Percentiles rank a stretch among this genome's conserved stretches.
Conservation (phyloP, 1,140 invertebrate species). For the Chlorops oryzae region DNA sequence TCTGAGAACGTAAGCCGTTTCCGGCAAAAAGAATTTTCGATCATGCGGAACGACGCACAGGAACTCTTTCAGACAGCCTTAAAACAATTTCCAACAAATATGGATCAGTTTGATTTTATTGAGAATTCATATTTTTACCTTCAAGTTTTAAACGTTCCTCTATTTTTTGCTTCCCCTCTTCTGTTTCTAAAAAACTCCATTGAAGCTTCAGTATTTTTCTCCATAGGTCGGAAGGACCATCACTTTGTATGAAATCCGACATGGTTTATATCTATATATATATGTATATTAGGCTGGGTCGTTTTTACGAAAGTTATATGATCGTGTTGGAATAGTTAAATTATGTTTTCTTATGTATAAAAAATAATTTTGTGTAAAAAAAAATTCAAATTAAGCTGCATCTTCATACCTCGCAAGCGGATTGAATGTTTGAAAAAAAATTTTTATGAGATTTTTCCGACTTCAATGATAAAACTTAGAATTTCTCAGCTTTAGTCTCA, state of each 20-base stretch:
- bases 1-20: slow-evolving; percentile 68
- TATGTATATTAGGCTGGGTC: too few relatives aligned
- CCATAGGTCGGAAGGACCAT: slow-evolving; percentile 54
- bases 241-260: slow-evolving; percentile 41
- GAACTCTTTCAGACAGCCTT: slow-evolving; percentile 70
- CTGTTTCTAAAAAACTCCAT: slow-evolving; percentile 67
- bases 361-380: too few relatives aligned
- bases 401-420: too few relatives aligned
- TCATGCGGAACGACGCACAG: slow-evolving; percentile 70
- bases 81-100: too few relatives aligned
- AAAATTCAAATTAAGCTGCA: too few relatives aligned
- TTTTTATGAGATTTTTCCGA: too few relatives aligned
- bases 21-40: slow-evolving; percentile 68
- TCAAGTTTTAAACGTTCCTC: slow-evolving; percentile 67
- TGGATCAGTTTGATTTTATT: neutral
- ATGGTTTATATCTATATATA: slow-evolving; percentile 26
- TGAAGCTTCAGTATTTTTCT: slow-evolving; percentile 63
- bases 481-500: too few relatives aligned
- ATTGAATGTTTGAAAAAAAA: too few relatives aligned
- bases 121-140: slow-evolving; percentile 50
- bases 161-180: slow-evolving; percentile 68
- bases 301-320: too few relatives aligned
- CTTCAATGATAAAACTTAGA: too few relatives aligned
- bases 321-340: too few relatives aligned
- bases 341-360: too few relatives aligned